These are phyloP conservation scores for Hydrochoerus hydrochaeris DNA, from an alignment of 2,113 vertebrate species.

Conservation along the genomic window DNA sequence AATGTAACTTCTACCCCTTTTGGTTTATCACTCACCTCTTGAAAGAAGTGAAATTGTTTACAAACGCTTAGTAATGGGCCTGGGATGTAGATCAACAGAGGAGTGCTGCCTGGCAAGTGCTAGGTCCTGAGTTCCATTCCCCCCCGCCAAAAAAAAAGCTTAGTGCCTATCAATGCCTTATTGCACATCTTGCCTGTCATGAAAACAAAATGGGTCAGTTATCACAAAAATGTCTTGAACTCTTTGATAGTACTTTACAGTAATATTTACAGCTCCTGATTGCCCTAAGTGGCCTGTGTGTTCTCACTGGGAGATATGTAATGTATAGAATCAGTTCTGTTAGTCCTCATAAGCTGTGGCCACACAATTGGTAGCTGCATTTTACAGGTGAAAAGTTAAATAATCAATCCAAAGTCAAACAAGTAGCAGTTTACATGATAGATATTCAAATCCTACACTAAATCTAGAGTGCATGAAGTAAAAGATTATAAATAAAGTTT, in stretches of 20 bases:
- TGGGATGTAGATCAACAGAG: too few relatives aligned
- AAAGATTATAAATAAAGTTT: background rate
- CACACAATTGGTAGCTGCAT: background rate
- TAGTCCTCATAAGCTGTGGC: background rate
- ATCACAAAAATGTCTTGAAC: background rate
- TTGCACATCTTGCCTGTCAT: background rate
- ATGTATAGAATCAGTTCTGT: background rate
- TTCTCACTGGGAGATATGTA: background rate
- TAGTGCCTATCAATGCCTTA: background rate
- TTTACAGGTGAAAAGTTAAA: background rate
- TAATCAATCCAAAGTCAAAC: background rate
- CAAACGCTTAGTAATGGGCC: background rate
- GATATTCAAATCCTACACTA: background rate
- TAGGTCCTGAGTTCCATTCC: too few relatives aligned
- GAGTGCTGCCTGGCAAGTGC: too few relatives aligned
- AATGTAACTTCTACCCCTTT: background rate
- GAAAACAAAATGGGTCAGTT: constrained; percentile 4
- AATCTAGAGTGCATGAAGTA: background rate
- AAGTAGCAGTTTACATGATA: background rate
- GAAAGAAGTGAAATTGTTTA: background rate
- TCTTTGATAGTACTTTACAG: background rate
- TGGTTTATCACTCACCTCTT: background rate
- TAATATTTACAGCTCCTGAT: background rate
- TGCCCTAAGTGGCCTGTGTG: background rate
- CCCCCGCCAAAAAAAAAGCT: too few relatives aligned